Percentiles rank a stretch among this genome's conserved stretches.
phyloP scores from a whole-genome alignment of 2,888 invertebrate species.

The Lampropteryx suffumata region DNA sequence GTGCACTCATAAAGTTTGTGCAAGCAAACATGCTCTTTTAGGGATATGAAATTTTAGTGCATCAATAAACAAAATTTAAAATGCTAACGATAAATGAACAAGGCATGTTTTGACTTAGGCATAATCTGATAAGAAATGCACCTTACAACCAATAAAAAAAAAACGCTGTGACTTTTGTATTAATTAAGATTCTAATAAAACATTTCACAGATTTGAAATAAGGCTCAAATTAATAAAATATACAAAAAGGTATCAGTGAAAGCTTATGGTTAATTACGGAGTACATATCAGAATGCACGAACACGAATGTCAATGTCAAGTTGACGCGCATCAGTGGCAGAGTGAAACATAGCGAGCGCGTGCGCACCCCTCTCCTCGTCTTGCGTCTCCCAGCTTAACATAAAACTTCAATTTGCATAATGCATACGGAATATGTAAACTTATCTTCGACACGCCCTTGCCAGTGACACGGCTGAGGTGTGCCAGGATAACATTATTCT shows the following conservation, averaged over 20 bases:
- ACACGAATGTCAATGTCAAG: slow-evolving; percentile 46
- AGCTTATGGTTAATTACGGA: slow-evolving; percentile 34
- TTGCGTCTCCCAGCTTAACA: slow-evolving; percentile 61
- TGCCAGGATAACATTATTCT: slow-evolving; percentile 80
- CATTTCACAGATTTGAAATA: too few species aligned
- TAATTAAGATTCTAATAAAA: too few species aligned
- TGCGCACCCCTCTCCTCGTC: slow-evolving; percentile 34
- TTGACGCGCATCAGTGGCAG: slow-evolving; percentile 52
- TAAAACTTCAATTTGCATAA: slow-evolving; percentile 82
- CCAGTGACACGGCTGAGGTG: slow-evolving; percentile 76
- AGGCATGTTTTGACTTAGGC: slow-evolving; percentile 16
- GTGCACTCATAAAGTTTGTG: slow-evolving; percentile 17
- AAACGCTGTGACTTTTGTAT: too few species aligned
- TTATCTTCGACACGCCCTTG: slow-evolving; percentile 79
- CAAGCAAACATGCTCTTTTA: slow-evolving; percentile 16
- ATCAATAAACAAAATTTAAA: slow-evolving; percentile 17
- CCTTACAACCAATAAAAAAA: not conserved
- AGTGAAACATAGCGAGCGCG: slow-evolving; percentile 53
- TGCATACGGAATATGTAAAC: slow-evolving; percentile 81
- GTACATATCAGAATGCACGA: slow-evolving; percentile 37
- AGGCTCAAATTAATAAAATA: too few species aligned
- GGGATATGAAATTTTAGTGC: slow-evolving; percentile 15
- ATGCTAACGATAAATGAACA: slow-evolving; percentile 8
- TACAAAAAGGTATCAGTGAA: not conserved
- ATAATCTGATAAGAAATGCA: slow-evolving; percentile 14